Percentiles rank a stretch among this genome's conserved stretches.
Conservation (phyloP, 2,888 invertebrate genomes). For the Tetheella fluctuosa region DNA sequence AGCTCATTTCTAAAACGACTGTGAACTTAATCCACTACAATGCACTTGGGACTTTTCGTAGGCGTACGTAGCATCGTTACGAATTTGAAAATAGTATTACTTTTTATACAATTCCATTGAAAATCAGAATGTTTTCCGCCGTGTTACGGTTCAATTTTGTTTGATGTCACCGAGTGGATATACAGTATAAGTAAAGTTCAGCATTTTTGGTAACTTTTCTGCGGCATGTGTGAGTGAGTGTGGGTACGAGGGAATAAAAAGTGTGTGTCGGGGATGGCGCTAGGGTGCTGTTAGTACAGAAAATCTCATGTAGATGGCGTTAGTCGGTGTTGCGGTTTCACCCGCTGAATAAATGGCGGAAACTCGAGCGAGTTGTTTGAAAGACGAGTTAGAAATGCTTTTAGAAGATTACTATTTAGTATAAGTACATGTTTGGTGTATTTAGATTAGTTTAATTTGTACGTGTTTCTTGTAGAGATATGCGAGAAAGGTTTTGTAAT, state of each 20-base stretch:
- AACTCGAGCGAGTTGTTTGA: slow-evolving; percentile 50
- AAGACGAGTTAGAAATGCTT: slow-evolving; percentile 61
- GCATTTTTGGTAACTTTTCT: slow-evolving; percentile 71
- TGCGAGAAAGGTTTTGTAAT: not conserved
- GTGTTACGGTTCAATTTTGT: slow-evolving; percentile 25
- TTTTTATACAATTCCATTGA: not conserved
- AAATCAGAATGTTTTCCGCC: fast-evolving
- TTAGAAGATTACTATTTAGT: slow-evolving; percentile 51
- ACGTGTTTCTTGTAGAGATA: slow-evolving; percentile 15
- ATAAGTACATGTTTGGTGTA: slow-evolving; percentile 26
- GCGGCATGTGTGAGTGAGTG: slow-evolving; percentile 57
- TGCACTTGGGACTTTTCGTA: slow-evolving; percentile 28
- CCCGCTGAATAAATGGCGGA: slow-evolving; percentile 37
- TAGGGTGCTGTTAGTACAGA: slow-evolving; percentile 61
- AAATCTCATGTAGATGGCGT: slow-evolving; percentile 65
- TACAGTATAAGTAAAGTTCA: slow-evolving; percentile 33
- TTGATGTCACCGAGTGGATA: not conserved
- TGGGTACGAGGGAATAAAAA: slow-evolving; percentile 55
- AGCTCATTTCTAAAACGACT: not conserved
- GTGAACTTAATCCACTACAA: not conserved
- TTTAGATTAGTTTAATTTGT: slow-evolving; percentile 40
- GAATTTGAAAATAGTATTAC: not conserved
- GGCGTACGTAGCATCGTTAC: not conserved
- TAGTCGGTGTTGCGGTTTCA: slow-evolving; percentile 53
- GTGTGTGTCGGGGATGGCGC: slow-evolving; percentile 65